These are phyloP conservation scores for Drosophila oshimai DNA, from an alignment of 1,140 invertebrate species.

Conservation along the genomic window DNA sequence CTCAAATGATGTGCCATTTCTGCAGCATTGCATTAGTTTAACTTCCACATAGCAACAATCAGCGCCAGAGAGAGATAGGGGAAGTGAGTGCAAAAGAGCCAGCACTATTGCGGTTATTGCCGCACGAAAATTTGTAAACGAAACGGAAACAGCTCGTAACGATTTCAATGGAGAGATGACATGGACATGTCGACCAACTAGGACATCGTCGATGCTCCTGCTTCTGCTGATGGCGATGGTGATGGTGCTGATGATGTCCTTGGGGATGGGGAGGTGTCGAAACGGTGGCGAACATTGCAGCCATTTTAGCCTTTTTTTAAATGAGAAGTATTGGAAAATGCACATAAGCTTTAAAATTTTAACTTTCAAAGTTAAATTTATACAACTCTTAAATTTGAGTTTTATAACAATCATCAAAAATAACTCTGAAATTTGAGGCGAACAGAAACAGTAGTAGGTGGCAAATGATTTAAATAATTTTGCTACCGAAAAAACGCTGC, in stretches of 20 bases:
- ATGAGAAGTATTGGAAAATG: too few species aligned
- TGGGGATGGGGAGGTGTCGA: background rate
- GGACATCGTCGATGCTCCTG: constrained; percentile 38
- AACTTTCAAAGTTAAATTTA: too few species aligned
- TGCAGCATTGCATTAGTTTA: constrained; percentile 56
- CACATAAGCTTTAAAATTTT: background rate
- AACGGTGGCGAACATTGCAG: background rate
- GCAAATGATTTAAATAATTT: too few species aligned
- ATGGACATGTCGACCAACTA: constrained; percentile 51
- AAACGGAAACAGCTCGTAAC: constrained; percentile 77
- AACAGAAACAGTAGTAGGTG: too few species aligned
- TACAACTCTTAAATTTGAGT: too few species aligned
- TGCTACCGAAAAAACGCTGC: too few species aligned
- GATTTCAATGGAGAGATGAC: constrained; percentile 79
- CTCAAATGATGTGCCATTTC: constrained; percentile 62
- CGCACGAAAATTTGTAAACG: constrained; percentile 77
- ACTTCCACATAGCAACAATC: constrained; percentile 51
- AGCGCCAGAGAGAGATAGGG: constrained; percentile 1
- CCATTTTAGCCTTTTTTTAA: background rate
- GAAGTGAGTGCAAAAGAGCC: background rate
- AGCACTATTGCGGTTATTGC: constrained; percentile 72
- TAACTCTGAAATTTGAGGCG: too few species aligned
- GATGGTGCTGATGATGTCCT: constrained; percentile 3
- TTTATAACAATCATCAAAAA: too few species aligned
- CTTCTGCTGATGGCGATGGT: constrained; percentile 7